These are phyloP conservation scores for Leucania comma DNA, from an alignment of 2,888 invertebrate species.

Conservation along the genomic window DNA sequence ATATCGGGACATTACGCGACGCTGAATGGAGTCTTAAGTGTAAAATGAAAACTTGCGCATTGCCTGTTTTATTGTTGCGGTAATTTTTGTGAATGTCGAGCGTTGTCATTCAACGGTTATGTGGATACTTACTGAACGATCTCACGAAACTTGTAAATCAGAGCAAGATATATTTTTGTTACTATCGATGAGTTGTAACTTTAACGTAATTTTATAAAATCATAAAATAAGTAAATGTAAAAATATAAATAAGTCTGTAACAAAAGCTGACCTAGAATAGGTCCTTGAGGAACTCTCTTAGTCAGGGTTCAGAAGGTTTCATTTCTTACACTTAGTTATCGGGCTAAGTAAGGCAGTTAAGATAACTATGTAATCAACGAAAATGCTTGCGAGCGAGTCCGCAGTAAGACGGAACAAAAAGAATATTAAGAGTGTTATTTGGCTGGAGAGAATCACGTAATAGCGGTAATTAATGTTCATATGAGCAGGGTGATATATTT, in stretches of 20 bases:
- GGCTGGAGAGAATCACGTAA: slow-evolving; percentile 4
- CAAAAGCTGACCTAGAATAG: neutral
- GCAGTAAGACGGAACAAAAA: slow-evolving; percentile 11
- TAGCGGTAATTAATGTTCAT: slow-evolving; percentile 27
- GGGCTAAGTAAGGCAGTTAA: slow-evolving; percentile 29
- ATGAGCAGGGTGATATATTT: slow-evolving; percentile 1
- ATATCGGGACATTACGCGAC: no score
- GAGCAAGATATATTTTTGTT: neutral
- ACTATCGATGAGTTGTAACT: neutral
- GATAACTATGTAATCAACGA: slow-evolving; percentile 39
- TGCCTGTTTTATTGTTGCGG: neutral
- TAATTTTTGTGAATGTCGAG: neutral
- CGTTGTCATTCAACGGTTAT: neutral
- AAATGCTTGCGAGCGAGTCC: neutral
- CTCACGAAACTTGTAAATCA: neutral
- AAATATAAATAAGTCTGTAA: neutral
- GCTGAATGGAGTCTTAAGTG: no score
- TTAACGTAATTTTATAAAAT: neutral
- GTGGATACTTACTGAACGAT: neutral
- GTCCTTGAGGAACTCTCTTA: neutral
- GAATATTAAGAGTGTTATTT: slow-evolving; percentile 21
- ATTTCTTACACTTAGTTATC: slow-evolving; percentile 16
- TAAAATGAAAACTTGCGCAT: no score
- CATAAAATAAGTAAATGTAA: neutral
- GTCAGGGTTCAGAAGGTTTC: neutral